These are phyloP conservation scores for Tinea trinotella DNA, from an alignment of 2,888 invertebrate species.

Conservation along the genomic window DNA sequence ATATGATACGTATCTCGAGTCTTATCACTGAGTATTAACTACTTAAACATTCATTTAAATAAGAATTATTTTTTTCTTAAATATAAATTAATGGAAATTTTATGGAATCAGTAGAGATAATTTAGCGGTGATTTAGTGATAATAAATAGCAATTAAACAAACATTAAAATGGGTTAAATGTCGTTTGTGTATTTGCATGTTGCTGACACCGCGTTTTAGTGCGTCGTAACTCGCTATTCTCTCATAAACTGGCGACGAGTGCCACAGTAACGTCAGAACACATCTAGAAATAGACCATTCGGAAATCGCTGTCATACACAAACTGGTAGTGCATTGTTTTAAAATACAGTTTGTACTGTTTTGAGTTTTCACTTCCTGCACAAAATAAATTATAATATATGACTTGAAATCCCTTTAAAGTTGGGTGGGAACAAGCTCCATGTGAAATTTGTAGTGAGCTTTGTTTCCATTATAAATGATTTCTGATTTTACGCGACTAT, in stretches of 20 bases:
- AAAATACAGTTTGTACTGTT: not conserved
- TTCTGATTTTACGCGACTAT: too few species aligned
- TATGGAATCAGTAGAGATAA: too few species aligned
- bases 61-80: too few species aligned
- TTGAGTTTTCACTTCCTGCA: slow-evolving; percentile 17
- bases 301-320: slow-evolving; percentile 15
- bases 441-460: too few species aligned
- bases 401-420: slow-evolving; percentile 4
- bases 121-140: too few species aligned
- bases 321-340: slow-evolving; percentile 8
- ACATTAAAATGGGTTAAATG: slow-evolving; percentile 42
- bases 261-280: slow-evolving; percentile 2
- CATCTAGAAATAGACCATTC: slow-evolving; percentile 16
- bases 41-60: too few species aligned
- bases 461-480: too few species aligned
- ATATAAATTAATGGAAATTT: too few species aligned
- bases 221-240: slow-evolving; percentile 47
- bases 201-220: slow-evolving; percentile 46
- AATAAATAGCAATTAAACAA: slow-evolving; percentile 46
- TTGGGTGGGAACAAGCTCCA: not conserved
- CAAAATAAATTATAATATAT: slow-evolving; percentile 6
- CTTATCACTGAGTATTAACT: too few species aligned
- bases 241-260: slow-evolving; percentile 35
- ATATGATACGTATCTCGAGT: too few species aligned
- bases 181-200: slow-evolving; percentile 40